Evolutionary conservation across 1,140 invertebrate genomes (phyloP), one percentile per base, ranked within the genome.

Genomic region (Anastrepha obliqua): DNA sequence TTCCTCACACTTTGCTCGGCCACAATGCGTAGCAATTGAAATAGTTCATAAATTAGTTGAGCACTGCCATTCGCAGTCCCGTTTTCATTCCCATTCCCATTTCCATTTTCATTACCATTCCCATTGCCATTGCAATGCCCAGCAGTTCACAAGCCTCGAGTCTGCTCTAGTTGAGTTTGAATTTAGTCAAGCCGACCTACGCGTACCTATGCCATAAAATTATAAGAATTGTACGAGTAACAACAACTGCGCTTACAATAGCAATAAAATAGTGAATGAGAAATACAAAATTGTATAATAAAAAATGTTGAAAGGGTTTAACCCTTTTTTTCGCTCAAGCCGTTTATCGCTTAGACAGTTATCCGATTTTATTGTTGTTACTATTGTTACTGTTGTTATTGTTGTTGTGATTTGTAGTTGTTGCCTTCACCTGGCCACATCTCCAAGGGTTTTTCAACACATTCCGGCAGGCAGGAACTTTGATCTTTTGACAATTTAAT

Each of bases 401-500:
- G 44, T 67, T 87, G 6, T 20, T 70, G 47, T 29, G 29, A 29
- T 1, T 29, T 29, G 29, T 29, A 29, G 29, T 44, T 67, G 17
- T 70, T 5, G 29, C 90, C 9, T 17, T 42, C 39, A 58, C 58
- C 47, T 60, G n/a, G 85, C 55, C 55, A 60, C 29, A 62, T 44
- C 60, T 60, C 85, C 85, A 60, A 86, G 42, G 58, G 55, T 60
- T 62, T 91, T 87, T 90, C 90, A 91, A 91, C 91, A 91, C 91
- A 91, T 91, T 91, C 91, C 74, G 74, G 8, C 74, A 55, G 74
- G 47, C 74, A 81, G 47, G 47, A 81, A 81, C 91, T 87, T 87
- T 87, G 87, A 87, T 85, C 87, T 87, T 87, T 62, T 87, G 87
- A 87, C 74, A 74, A 87, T 87, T 87, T 87, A 87, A 87, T 87